Percentiles rank a stretch among this genome's conserved stretches.
Evolutionary conservation across 1,140 invertebrate genomes (phyloP).

Genomic region (Episyrphus balteatus): DNA sequence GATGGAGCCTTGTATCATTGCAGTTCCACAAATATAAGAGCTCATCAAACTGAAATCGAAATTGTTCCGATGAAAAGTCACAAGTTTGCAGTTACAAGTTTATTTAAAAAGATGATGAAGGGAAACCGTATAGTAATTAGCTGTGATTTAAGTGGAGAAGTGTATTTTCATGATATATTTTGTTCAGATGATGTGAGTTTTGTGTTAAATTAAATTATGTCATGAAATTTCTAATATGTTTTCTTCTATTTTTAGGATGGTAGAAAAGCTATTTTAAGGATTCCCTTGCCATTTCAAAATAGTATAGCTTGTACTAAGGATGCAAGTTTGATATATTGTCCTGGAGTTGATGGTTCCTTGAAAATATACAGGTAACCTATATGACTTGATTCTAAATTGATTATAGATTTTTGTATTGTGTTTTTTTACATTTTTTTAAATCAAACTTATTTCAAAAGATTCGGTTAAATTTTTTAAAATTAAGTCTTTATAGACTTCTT

Average conservation of each 20-base stretch:
- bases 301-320: constrained; percentile 22
- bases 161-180: constrained; percentile 25
- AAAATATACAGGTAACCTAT: constrained; percentile 14
- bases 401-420: too few species aligned
- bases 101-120: constrained; percentile 13
- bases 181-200: constrained; percentile 20
- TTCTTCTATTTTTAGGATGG: constrained; percentile 14
- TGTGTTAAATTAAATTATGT: not conserved
- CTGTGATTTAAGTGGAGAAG: constrained; percentile 30
- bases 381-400: too few species aligned
- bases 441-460: too few species aligned
- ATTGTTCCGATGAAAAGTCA: constrained; percentile 17
- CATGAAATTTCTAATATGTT: not conserved
- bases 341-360: constrained; percentile 23
- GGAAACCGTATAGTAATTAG: constrained; percentile 20
- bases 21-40: constrained; percentile 7
- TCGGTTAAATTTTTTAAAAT: too few species aligned
- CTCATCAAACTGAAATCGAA: constrained; percentile 17
- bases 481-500: too few species aligned
- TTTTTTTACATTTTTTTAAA: too few species aligned
- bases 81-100: constrained; percentile 23
- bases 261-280: constrained; percentile 22
- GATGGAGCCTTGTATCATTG: constrained; percentile 26
- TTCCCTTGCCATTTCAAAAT: constrained; percentile 32
- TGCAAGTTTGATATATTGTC: constrained; percentile 24